Base-by-base conservation (phyloP, 2,888 invertebrate genomes). In the Plebejus melissa region DNA sequence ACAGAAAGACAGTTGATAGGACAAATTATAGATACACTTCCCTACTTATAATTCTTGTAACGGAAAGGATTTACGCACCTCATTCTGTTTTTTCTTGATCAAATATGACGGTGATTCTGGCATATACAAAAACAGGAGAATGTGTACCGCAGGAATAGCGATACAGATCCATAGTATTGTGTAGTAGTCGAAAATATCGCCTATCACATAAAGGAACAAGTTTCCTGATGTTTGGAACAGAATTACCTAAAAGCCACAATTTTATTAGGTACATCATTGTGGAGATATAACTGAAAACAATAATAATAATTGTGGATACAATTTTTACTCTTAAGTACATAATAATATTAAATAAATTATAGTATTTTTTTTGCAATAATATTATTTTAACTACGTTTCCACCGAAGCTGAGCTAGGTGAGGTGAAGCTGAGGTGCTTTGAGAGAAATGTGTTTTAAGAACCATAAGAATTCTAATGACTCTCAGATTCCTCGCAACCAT, bases 31-130 rank as follows among this genome's bases (percentile, higher is more conserved):
- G 22, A 22, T 22, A 22, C 22, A 22, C 22, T 22, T 22, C 22
- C 22, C 22, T 22, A 22, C 22, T 22, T 22, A 22, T 22, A 22
- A 22, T 22, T 22, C 22, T 22, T 22, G 22, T 46, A 46, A 46
- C 9, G 46, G 46, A 46, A 54, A 4, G 54, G 54, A 54, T 54
- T 60, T 11, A 77, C 80, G 93, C 78, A 95, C 95, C 75, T 89
- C 86, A 71, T 82, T 75, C 16, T 87, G 83, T 9, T 90, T 91
- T 57, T 80, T 84, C 79, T 89, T 90, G 65, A 94, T 84, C 9
- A 94, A 85, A 76, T 87, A 94, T 0, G 94, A 90, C 0, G 96
- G 96, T 0, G 95, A 94, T 79, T 96, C 96, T 0, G 95, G 96
- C 87, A 95, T 91, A 84, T 87, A 85, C 16, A 91, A 82, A 78